phyloP scores from a whole-genome alignment of 2,797 vertebrate genomes.

The Muscicapa striata region DNA sequence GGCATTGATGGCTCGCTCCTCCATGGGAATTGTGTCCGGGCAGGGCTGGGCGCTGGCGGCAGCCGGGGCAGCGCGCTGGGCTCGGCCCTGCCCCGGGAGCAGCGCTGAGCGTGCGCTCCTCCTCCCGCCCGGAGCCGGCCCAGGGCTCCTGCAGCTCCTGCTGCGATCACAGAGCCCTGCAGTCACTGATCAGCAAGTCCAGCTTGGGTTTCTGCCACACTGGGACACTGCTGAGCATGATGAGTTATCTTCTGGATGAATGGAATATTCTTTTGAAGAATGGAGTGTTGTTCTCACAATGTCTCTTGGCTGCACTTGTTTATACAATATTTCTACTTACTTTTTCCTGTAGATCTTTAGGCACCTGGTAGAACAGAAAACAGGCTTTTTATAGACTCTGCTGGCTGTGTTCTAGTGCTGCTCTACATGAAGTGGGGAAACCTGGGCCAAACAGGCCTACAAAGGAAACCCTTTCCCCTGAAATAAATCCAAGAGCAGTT shows the following conservation, averaged over 20 bases:
- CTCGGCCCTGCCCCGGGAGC: not conserved
- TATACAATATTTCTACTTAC: not conserved
- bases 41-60: conserved; percentile 14
- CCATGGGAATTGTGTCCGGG: conserved; percentile 21
- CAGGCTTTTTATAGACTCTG: not conserved
- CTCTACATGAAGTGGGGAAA: not conserved
- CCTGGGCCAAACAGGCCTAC: not conserved
- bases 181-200: accelerated
- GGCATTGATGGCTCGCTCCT: conserved; percentile 62
- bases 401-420: not conserved
- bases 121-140: not conserved
- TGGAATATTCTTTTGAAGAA: not conserved
- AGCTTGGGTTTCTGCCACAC: not conserved
- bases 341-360: not conserved
- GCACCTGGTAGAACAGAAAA: not conserved
- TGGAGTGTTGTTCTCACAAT: not conserved
- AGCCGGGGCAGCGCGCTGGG: conserved; percentile 51
- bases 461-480: not conserved
- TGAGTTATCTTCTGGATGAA: not conserved
- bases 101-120: not conserved
- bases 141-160: not conserved
- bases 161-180: accelerated
- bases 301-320: not conserved
- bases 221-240: not conserved
- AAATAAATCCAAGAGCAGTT: not conserved